phyloP scores from a whole-genome alignment of 2,113 vertebrate species.

The Toxotes jaculatrix region DNA sequence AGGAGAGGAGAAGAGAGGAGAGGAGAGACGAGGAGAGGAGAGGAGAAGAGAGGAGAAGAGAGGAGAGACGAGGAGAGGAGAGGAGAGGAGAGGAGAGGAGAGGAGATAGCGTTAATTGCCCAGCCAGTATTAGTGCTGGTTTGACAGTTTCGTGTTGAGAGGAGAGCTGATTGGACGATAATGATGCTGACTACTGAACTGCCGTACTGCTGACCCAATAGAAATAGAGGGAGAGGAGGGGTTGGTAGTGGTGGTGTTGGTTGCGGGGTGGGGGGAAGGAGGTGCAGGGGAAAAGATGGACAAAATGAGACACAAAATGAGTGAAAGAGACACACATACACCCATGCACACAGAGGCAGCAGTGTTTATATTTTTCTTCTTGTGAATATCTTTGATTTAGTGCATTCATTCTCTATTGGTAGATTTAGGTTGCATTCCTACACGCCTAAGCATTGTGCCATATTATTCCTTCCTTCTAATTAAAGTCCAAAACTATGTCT shows the following conservation, averaged over 20 bases:
- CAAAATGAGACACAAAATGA: constrained; percentile 34
- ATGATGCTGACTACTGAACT: constrained; percentile 78
- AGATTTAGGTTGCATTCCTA: constrained; percentile 14
- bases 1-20: constrained; percentile 29
- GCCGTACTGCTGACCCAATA: constrained; percentile 75
- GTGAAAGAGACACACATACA: constrained; percentile 1
- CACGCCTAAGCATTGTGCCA: constrained; percentile 6
- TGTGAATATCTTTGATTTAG: neutral
- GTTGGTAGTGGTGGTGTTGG: constrained; percentile 34
- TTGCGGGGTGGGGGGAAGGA: constrained; percentile 13
- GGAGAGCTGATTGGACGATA: constrained; percentile 77
- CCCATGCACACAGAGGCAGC: neutral
- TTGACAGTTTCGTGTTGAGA: constrained; percentile 79
- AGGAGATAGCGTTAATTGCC: constrained; percentile 72
- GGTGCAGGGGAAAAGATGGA: constrained; percentile 29
- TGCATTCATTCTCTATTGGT: neutral
- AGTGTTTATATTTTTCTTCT: constrained; percentile 21
- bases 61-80: constrained; percentile 17
- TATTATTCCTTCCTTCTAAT: constrained; percentile 15
- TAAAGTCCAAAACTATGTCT: constrained; percentile 22
- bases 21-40: constrained; percentile 17
- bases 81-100: constrained; percentile 14
- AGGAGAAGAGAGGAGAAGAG: constrained; percentile 14
- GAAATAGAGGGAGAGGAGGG: constrained; percentile 58
- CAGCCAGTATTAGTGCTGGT: constrained; percentile 75